Base-by-base conservation (phyloP, 2,888 invertebrate genomes). In the Rhabditoides inermis region DNA sequence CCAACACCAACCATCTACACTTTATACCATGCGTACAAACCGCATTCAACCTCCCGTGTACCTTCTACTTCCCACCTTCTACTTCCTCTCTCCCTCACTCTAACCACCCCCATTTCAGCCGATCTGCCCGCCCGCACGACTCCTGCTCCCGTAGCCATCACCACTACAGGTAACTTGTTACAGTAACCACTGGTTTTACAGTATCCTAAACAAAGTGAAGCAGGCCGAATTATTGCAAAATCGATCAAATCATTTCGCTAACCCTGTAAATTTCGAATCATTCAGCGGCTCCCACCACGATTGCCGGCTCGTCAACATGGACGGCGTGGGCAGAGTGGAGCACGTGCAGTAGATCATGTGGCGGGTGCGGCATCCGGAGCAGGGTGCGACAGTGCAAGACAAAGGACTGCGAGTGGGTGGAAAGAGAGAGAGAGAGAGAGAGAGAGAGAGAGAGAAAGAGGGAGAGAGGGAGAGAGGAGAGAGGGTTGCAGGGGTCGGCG, bases 281-380 rank as follows among this genome's bases (percentile, higher is more conserved):
- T 53, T 20, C 50, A 61, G 59, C 49, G 23, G 47, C 55, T 2
- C 64, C 66, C 7, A 51, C 60, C 2, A 63, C 62, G 3, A 60
- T 64, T n/a, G 55, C 55, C 39, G 61, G 63, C 2, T 47, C 49
- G 5, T 62, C 68, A 53, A 51, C 61, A 7, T 73, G 72, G 71
- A 55, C 63, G 5, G 65, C 58, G 18, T 75, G 75, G 75, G 71
- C 68, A 12, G 58, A 59, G 10, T 75, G 74, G 74, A 63, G 67
- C 7, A 58, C 53, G 46, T 75, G 75, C 42, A 65, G 67, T 12
- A 51, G 68, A 28, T 58, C 65, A 7, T 74, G 74, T 55, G 74
- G 74, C 6, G 74, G 68, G 10, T 74, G 74, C 44, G 74, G 74
- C 36, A 68, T 72, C 41, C 49, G 61, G 18, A 60, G 62, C 40